Conservation (phyloP, 2,888 invertebrate genomes). For the Eristalis pertinax region DNA sequence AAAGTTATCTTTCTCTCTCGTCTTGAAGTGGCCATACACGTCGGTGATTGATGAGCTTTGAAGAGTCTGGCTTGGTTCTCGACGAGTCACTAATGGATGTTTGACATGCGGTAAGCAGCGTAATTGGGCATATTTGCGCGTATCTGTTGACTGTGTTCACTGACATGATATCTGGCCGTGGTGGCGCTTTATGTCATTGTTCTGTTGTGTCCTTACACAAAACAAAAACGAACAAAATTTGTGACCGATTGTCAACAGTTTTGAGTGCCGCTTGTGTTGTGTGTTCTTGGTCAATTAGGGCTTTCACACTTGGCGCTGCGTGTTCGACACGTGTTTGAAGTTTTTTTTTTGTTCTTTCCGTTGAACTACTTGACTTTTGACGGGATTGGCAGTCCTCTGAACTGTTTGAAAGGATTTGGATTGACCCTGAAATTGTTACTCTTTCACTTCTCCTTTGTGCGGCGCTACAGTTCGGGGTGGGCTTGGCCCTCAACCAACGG, state of each 20-base stretch:
- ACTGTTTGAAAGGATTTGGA: neutral
- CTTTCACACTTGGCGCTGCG: neutral
- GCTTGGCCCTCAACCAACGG: too few species aligned
- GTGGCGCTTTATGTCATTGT: neutral
- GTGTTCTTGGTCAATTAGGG: neutral
- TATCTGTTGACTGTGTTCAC: neutral
- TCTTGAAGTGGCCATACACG: conserved; percentile 33
- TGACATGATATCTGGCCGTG: neutral
- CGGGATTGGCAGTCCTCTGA: neutral
- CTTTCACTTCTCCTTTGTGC: too few species aligned
- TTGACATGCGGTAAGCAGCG: conserved; percentile 29
- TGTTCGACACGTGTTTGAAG: neutral
- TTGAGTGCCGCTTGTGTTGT: neutral
- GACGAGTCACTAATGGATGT: conserved; percentile 45
- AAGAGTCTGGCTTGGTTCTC: conserved; percentile 16
- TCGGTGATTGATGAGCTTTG: conserved; percentile 53
- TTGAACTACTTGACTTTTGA: neutral
- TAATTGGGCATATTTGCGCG: conserved; percentile 30
- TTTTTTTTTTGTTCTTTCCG: neutral
- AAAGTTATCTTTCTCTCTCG: conserved; percentile 30
- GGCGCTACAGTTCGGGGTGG: too few species aligned
- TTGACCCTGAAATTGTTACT: too few species aligned
- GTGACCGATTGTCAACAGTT: neutral
- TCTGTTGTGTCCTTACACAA: neutral
- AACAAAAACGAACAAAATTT: neutral